Conservation (phyloP, 2,888 invertebrate genomes). For the Orthonychiurus folsomi region DNA sequence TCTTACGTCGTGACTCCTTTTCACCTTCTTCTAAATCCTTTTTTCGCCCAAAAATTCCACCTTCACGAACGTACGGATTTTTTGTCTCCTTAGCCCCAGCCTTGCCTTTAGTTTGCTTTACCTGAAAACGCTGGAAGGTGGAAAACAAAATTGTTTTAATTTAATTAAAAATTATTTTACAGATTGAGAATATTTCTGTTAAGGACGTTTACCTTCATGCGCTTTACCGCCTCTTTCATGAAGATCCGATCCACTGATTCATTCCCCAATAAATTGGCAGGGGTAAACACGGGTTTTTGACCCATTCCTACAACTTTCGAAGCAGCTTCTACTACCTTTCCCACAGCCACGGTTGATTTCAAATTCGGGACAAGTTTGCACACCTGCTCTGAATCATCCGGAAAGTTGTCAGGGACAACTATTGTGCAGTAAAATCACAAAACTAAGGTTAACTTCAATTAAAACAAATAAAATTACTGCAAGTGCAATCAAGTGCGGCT, state of each 20-base stretch:
- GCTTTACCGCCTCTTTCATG: background rate
- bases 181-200: too few relatives aligned
- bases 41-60: background rate
- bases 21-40: constrained; percentile 1
- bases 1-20: background rate
- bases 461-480: too few relatives aligned
- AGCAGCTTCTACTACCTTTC: background rate
- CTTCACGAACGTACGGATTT: background rate
- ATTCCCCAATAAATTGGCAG: background rate
- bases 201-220: background rate
- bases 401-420: background rate
- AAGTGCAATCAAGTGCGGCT: too few relatives aligned
- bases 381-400: background rate
- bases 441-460: too few relatives aligned
- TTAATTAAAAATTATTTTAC: too few relatives aligned
- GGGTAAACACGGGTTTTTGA: background rate
- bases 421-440: too few relatives aligned
- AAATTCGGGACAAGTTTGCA: background rate
- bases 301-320: background rate
- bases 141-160: background rate
- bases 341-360: background rate
- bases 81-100: background rate
- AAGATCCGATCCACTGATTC: background rate
- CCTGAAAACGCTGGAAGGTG: background rate
- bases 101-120: background rate